phyloP scores from a whole-genome alignment of 2,888 invertebrate species.

The Acanthococcus lagerstroemiae region DNA sequence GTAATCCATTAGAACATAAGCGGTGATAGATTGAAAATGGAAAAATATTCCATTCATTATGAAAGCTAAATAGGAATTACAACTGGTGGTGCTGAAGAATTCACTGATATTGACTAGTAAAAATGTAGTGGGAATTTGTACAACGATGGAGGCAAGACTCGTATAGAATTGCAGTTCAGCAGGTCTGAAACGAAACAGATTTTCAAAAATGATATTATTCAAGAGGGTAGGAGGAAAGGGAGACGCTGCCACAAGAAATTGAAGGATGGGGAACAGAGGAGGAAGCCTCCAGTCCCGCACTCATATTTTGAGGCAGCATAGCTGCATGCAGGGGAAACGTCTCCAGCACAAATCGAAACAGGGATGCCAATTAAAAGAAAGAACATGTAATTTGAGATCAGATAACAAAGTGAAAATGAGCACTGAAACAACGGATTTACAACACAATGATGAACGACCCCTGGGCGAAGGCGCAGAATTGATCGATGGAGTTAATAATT shows the following conservation, averaged over 20 bases:
- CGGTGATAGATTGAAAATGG: conserved; percentile 69
- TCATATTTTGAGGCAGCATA: no score
- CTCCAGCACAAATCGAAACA: no score
- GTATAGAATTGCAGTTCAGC: conserved; percentile 71
- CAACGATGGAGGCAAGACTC: conserved; percentile 58
- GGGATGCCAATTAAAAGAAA: no score
- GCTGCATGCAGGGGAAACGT: no score
- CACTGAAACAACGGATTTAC: no score
- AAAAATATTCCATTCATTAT: conserved; percentile 63
- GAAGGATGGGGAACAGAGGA: neutral
- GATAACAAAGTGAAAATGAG: no score
- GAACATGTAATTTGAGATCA: no score
- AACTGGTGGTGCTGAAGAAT: conserved; percentile 43
- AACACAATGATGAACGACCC: no score
- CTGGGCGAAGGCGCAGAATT: no score
- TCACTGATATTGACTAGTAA: conserved; percentile 53
- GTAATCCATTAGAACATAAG: conserved; percentile 68
- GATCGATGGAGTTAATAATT: no score
- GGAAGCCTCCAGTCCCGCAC: no score
- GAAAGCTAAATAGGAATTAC: conserved; percentile 47
- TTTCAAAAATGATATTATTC: neutral
- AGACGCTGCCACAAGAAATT: neutral
- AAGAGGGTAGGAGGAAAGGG: neutral
- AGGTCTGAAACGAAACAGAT: conserved; percentile 47
- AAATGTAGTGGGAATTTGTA: conserved; percentile 60